Conservation (phyloP, 2,888 invertebrate species). For the Xanthia togata region DNA sequence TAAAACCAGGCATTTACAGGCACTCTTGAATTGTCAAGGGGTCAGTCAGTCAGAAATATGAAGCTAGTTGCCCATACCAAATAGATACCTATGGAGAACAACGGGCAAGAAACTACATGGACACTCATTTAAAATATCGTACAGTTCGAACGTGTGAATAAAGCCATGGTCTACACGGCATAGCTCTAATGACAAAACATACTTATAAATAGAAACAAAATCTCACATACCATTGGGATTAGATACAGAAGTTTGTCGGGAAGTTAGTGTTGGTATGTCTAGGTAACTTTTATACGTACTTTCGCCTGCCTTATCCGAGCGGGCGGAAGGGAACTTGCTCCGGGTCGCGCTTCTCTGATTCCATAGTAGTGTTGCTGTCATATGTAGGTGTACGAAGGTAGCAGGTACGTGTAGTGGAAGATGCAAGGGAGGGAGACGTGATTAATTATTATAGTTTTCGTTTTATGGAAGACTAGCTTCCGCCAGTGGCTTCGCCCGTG, state of each 20-base stretch:
- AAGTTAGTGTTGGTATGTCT: constrained; percentile 58
- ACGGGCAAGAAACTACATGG: not conserved
- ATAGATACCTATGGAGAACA: not conserved
- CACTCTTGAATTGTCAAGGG: not conserved
- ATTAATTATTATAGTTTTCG: constrained; percentile 8
- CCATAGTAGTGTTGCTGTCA: constrained; percentile 46
- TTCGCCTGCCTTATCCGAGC: constrained; percentile 56
- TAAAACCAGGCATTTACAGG: not conserved
- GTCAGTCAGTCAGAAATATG: not conserved
- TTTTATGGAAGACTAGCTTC: not conserved
- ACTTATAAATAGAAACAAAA: constrained; percentile 39
- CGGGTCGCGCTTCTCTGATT: constrained; percentile 44
- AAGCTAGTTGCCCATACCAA: not conserved
- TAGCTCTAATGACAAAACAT: constrained; percentile 29
- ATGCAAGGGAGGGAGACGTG: constrained; percentile 6
- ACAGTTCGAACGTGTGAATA: not conserved
- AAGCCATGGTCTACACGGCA: too few species aligned
- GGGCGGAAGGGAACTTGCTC: constrained; percentile 62
- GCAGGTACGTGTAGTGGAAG: not conserved
- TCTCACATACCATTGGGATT: constrained; percentile 41
- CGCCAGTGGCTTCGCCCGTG: too few species aligned
- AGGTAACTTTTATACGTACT: constrained; percentile 61
- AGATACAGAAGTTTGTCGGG: constrained; percentile 47
- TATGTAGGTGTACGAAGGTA: constrained; percentile 9
- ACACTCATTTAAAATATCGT: not conserved